Base-by-base conservation (phyloP, 2,113 vertebrate species). In the Rafetus swinhoei region DNA sequence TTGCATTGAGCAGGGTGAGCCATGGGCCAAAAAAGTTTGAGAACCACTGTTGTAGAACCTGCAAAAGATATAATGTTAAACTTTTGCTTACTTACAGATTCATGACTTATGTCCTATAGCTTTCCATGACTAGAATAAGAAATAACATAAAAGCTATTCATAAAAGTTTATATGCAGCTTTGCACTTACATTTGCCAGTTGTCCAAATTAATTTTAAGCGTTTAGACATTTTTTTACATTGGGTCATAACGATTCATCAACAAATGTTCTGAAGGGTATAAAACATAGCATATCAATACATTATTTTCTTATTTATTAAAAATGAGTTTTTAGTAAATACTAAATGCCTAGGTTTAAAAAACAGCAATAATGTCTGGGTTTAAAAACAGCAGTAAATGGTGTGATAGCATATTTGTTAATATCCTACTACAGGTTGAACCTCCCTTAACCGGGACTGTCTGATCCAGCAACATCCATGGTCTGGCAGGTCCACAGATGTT, bases 351-450 rank as follows among this genome's bases (percentile, higher is more conserved):
- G 6, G 45, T 45, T 45, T 45, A 45, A 79, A 83, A 91, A 3
- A 9, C 83, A 60, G 6, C n/a, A 62, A 45, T 35, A 45, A 62
- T 6, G 3, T 4, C 4, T 60, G 74, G 22, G 7, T 77, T 27
- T 85, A 57, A 84, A 92, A 84, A 89, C 62, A 88, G 15, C 18
- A 89, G 50, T 85, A 74, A 95, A 32, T 60, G 82, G 18, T 81
- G 72, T 15, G 55, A 3, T 76, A 4, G 0, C 60, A 25, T 86
- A n/a, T 0, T 74, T 92, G 57, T 4, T 93, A 69, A 9, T 81
- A 82, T 86, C 27, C 69, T 29, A 10, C 10, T 84, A n/a, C 45
- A 45, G 45, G 45, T 45, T 45, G 45, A 45, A 45, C 45, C 45
- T 45, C 45, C 45, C 45, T 45, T 45, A 45, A 45, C 6, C 45